Base-by-base conservation (phyloP, 2,113 vertebrate species). In the Osmerus mordax region DNA sequence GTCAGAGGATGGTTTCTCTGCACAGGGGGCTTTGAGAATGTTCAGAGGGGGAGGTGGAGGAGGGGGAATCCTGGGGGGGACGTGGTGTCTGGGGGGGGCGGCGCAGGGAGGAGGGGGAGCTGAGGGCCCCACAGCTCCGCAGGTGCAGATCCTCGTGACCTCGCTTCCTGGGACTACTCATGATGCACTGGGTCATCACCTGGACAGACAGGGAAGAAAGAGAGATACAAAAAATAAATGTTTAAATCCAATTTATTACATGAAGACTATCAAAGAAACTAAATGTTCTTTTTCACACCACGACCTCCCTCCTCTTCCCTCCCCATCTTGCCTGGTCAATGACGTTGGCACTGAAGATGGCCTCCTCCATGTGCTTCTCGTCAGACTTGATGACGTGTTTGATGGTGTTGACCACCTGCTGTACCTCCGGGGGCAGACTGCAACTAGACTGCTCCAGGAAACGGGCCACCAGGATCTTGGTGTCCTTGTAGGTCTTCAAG, bases 381-480 rank as follows among this genome's bases (percentile, higher is more conserved):
- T 97, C 96, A 0, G 93, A 94, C 72, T 95, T 91, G 84, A 96
- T 96, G 15, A 94, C 94, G 0, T 93, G 92, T 72, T 87, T 92
- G 83, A 96, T 92, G 87, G 93, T 94, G 87, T 96, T 95, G 80
- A 95, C 94, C 65, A 96, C 94, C 0, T 97, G 96, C 84, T 91
- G 94, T 65, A 96, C 95, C 85, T 98, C 96, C 0, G 94, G 90
- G 76, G 96, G 93, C 66, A 97, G 92, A 83, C 90, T 91, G 82
- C 95, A 91, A 89, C 94, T 94, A 0, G 97, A 94, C 73, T 97
- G 95, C 89, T 98, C 96, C 90, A 98, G 90, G 83, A 99, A 97
- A 68, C 96, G 97, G 51, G 96, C 95, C 91, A 97, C 97, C 88
- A 98, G 81, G 65, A 97, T 94, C 89, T 96, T 96, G 72, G 95